These are phyloP conservation scores for Pemphigus obesinymphae DNA, from an alignment of 1,140 invertebrate species.

Conservation along the genomic window DNA sequence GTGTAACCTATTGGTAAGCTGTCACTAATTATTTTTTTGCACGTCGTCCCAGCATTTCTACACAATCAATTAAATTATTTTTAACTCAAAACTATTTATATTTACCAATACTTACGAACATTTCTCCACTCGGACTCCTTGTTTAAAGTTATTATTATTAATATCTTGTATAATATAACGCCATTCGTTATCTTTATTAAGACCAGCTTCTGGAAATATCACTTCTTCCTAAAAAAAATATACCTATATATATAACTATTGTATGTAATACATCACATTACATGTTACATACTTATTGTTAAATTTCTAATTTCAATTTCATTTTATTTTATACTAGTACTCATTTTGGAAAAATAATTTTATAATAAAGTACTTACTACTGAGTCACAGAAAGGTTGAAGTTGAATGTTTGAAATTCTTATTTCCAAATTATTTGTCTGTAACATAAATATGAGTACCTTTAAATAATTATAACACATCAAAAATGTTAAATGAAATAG, in stretches of 20 bases:
- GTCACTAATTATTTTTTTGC: slow-evolving; percentile 15
- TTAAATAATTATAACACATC: too few species aligned
- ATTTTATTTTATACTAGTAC: too few species aligned
- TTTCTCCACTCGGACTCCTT: slow-evolving; percentile 21
- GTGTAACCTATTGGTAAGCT: not conserved
- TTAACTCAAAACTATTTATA: not conserved
- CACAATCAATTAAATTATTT: not conserved
- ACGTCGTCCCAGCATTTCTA: not conserved
- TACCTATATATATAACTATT: too few species aligned
- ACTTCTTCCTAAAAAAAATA: slow-evolving; percentile 17
- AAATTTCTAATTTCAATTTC: too few species aligned
- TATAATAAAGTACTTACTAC: not conserved
- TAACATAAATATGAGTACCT: not conserved
- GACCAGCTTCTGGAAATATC: slow-evolving; percentile 11
- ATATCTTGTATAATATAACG: slow-evolving; percentile 22
- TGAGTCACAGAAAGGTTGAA: slow-evolving; percentile 17
- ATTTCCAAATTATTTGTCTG: slow-evolving; percentile 25
- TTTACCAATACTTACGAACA: slow-evolving; percentile 15
- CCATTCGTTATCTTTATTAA: slow-evolving; percentile 11
- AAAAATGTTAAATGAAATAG: too few species aligned
- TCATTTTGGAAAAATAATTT: not conserved
- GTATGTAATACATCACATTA: too few species aligned
- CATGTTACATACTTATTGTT: too few species aligned
- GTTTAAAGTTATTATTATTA: not conserved
- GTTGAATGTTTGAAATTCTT: not conserved